Base-by-base conservation (phyloP, 2,888 invertebrate species). In the Eristalis arbustorum region DNA sequence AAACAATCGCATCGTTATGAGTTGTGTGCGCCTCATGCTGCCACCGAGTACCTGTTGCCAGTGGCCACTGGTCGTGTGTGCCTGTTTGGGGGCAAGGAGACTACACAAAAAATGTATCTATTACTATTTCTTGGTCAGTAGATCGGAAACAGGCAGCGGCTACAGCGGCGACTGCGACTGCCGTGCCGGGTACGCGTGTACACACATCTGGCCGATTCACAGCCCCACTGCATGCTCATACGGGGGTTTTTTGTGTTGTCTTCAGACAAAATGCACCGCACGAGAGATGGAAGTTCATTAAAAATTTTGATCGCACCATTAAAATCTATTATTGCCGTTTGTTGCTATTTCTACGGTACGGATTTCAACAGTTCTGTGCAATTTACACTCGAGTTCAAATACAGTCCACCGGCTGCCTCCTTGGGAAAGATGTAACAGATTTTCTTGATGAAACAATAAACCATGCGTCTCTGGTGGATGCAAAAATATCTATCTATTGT, bases 291-390 rank as follows among this genome's bases (percentile, higher is more conserved):
- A 87, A 83, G 87, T 87, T 87, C 87, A 87, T 87, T 87, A 87
- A 87, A 87, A 87, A 87, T 87, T 87, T 87, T 87, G 87, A 87
- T 87, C 87, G 87, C 87, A 87, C 87, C 87, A 87, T 87, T 87
- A 87, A 87, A 87, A 87, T 87, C 87, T 87, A 87, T 87, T 87
- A 87, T 83, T 87, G 87, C 87, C 78, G 85, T 69, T 84, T 85
- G 75, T 81, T 75, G 74, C 76, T 77, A 66, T 82, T 76, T 66
- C 61, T 83, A n/a, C 34, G 83, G 83, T 83, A 79, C 63, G 82
- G 81, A 85, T 85, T 85, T 85, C 85, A 85, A 85, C 85, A 85
- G 85, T 81, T 77, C 74, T 78, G 77, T 85, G 81, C 77, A 85
- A 85, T 85, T 82, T 74, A 78, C 66, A 31, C 37, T 37, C 37